Base-by-base conservation (phyloP, 2,888 invertebrate species). In the Sylvicola cinctus region DNA sequence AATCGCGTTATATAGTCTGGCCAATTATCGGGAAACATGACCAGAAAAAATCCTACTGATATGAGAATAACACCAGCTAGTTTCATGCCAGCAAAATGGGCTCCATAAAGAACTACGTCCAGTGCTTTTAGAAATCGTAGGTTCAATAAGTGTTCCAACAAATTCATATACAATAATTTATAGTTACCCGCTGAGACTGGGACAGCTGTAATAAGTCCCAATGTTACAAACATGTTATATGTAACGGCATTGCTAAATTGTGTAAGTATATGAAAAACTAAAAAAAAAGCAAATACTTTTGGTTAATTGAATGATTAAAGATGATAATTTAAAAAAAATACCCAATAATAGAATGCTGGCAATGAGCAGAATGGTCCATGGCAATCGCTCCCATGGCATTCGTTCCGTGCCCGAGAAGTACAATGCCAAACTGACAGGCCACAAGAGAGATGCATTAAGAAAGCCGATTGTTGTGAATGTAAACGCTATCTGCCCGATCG, bases 21-120 rank as follows among this genome's bases (percentile, higher is more conserved):
- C 91, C 91, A 91, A 62, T 91, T 88, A 57, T 87, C 85, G 1
- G 91, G 91, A 46, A 91, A 80, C 76, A 91, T 81, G 40, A 91
- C 90, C 35, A 91, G 67, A 56, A 87, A 78, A 62, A 91, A 88
- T 34, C 91, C 90, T 36, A 85, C 78, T 1, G 78, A 72, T 46
- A 91, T 88, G 35, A 91, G 63, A 43, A 90, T 77, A 53, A 91
- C 79, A 17, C 91, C 91, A n/a, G 90, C 80, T 46, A 91, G 60
- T 63, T 90, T 87, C 91, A 91, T 93, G 29, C 88, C 90, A 48
- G 80, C 77, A 56, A 91, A 91, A 47, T 76, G 70, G 10, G 80
- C 80, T 36, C 76, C 74, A 54, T 90, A 87, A 38, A 87, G 60
- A 35, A 81, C 72, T 43, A 80, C 80, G 54, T 90, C 90, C 50